A percentile compares a stretch with the other conserved stretches of the same genome.
phyloP scores from a whole-genome alignment of 2,797 vertebrate species.

The Sparidentex hasta region DNA sequence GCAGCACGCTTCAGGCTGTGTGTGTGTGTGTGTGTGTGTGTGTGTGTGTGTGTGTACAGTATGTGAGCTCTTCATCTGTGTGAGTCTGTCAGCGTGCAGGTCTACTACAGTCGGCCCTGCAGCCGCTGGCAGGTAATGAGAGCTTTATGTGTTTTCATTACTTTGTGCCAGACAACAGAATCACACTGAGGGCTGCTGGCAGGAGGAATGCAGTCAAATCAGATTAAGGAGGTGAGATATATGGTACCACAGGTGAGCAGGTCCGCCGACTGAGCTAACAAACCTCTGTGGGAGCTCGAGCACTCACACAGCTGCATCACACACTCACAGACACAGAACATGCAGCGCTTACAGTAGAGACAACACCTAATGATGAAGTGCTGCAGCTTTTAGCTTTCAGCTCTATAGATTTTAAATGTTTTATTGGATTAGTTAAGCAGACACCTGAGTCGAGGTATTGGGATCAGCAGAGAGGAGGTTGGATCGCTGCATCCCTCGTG shows the following conservation, averaged over 20 bases:
- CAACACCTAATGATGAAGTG: neutral
- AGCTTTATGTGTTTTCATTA: constrained; percentile 84
- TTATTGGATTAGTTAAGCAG: neutral
- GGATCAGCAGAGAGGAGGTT: neutral
- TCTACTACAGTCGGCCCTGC: constrained; percentile 54
- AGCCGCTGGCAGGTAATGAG: constrained; percentile 75
- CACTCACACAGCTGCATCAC: constrained; percentile 14
- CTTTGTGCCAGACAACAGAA: constrained; percentile 77
- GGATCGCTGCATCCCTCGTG: neutral
- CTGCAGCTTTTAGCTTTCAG: neutral
- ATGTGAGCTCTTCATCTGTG: constrained; percentile 40
- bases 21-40: constrained; percentile 14
- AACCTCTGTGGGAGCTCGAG: constrained; percentile 22
- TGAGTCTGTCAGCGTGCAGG: constrained; percentile 33
- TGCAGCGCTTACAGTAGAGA: neutral
- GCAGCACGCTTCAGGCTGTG: constrained; percentile 54
- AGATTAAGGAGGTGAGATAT: constrained; percentile 78
- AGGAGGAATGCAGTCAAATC: constrained; percentile 77
- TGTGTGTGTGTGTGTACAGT: constrained; percentile 26
- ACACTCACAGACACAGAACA: constrained; percentile 7
- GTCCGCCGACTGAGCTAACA: constrained; percentile 60
- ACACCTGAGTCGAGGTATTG: neutral
- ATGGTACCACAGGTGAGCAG: constrained; percentile 72
- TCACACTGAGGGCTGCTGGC: constrained; percentile 68
- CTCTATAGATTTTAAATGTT: neutral